phyloP scores from a whole-genome alignment of 2,797 vertebrate species.

The Malurus splendens region DNA sequence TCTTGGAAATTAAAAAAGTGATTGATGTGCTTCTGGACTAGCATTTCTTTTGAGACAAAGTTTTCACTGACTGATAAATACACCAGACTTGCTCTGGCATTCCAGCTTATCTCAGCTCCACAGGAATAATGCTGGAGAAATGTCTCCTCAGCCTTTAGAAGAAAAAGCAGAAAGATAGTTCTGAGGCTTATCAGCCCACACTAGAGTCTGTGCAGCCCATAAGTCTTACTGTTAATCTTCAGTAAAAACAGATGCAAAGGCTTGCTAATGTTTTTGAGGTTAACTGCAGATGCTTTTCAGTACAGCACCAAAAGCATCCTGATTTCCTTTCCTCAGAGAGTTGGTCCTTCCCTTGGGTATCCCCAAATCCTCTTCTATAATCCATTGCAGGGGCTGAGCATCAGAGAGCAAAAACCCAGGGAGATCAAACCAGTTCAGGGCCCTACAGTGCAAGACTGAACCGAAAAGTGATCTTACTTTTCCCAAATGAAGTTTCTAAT shows the following conservation, averaged over 20 bases:
- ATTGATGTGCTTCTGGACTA: constrained; percentile 43
- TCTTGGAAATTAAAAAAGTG: constrained; percentile 34
- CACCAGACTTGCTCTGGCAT: constrained; percentile 64
- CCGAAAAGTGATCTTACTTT: not conserved
- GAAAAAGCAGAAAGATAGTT: constrained; percentile 67
- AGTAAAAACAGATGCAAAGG: constrained; percentile 3
- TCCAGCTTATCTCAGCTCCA: constrained; percentile 79
- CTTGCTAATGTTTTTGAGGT: not conserved
- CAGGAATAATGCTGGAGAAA: constrained; percentile 70
- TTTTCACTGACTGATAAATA: constrained; percentile 78
- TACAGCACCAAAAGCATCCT: not conserved
- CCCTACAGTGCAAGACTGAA: not conserved
- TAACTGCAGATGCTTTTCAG: not conserved
- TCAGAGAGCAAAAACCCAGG: not conserved
- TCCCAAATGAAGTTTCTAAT: not conserved
- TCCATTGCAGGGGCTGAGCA: not conserved
- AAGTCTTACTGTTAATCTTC: constrained; percentile 13
- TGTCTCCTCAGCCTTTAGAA: constrained; percentile 59
- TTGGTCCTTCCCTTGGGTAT: not conserved
- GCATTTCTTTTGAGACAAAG: constrained; percentile 61
- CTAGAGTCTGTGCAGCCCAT: not conserved
- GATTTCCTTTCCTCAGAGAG: not conserved
- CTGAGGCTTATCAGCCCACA: constrained; percentile 5
- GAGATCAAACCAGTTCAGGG: not conserved
- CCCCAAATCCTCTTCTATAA: not conserved